These are phyloP conservation scores for Neoitamus cyanurus DNA, from an alignment of 2,888 invertebrate genomes.

Conservation along the genomic window DNA sequence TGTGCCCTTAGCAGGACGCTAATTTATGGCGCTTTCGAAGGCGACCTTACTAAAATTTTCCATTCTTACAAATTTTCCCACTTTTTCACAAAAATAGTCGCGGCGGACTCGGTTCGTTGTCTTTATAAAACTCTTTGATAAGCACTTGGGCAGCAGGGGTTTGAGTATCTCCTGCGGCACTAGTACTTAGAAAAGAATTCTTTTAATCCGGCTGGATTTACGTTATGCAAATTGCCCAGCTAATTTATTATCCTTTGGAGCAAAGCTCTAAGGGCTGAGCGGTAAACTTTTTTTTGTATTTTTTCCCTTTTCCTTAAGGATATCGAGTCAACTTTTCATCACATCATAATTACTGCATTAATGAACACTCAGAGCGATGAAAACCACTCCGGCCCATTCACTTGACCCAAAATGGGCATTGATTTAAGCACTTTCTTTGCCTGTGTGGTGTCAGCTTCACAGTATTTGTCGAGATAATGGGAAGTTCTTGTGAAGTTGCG, in stretches of 20 bases:
- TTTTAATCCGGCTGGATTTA: slow-evolving; percentile 45
- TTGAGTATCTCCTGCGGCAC: slow-evolving; percentile 68
- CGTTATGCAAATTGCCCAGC: slow-evolving; percentile 43
- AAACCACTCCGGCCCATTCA: slow-evolving; percentile 28
- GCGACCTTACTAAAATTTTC: neutral
- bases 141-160: slow-evolving; percentile 69
- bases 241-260: slow-evolving; percentile 41
- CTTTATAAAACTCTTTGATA: slow-evolving; percentile 68
- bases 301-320: slow-evolving; percentile 17
- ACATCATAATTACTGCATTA: slow-evolving; percentile 45
- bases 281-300: neutral
- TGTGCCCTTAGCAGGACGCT: neutral
- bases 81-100: slow-evolving; percentile 11
- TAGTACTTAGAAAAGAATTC: slow-evolving; percentile 67
- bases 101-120: slow-evolving; percentile 39
- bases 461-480: neutral
- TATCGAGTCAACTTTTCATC: slow-evolving; percentile 41
- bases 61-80: neutral
- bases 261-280: neutral
- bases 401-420: neutral
- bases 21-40: slow-evolving; percentile 15
- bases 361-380: slow-evolving; percentile 20
- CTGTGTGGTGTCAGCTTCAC: neutral
- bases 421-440: neutral
- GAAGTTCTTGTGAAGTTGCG: neutral